Evolutionary conservation across 1,140 invertebrate genomes (phyloP).

Genomic region (Dolichoris vasculosae): DNA sequence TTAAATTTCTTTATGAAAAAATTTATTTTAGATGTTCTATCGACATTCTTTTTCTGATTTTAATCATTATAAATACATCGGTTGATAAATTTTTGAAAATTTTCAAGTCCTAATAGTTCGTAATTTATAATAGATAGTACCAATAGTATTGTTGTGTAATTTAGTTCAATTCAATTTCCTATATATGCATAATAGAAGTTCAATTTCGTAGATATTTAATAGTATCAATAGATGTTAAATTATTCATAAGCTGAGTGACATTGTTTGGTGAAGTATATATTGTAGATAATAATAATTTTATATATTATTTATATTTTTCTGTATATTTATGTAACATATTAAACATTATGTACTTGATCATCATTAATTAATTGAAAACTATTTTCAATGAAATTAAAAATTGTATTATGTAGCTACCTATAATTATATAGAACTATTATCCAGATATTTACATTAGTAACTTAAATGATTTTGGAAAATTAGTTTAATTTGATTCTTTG

Average conservation of each 20-base stretch:
- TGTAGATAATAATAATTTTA: not conserved
- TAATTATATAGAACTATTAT: too few relatives aligned
- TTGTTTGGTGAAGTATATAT: not conserved
- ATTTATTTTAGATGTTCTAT: not conserved
- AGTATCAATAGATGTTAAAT: not conserved
- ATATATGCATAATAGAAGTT: not conserved
- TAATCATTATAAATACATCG: not conserved
- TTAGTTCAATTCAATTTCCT: constrained; percentile 24
- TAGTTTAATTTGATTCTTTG: too few relatives aligned
- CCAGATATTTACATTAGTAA: too few relatives aligned
- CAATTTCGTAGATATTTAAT: not conserved
- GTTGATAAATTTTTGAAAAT: not conserved
- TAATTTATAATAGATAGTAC: constrained; percentile 4
- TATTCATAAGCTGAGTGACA: not conserved
- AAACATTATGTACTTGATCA: not conserved
- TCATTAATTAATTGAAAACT: too few relatives aligned
- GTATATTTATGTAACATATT: not conserved
- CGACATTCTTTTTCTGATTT: not conserved
- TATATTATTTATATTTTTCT: not conserved
- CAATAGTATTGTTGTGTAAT: not conserved
- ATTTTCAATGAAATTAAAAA: too few relatives aligned
- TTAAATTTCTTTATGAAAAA: not conserved
- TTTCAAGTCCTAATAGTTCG: not conserved
- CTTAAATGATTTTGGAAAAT: too few relatives aligned
- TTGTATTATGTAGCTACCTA: too few relatives aligned